These are phyloP conservation scores for Antigone vipio DNA, from an alignment of 2,113 vertebrate species.

Conservation along the genomic window DNA sequence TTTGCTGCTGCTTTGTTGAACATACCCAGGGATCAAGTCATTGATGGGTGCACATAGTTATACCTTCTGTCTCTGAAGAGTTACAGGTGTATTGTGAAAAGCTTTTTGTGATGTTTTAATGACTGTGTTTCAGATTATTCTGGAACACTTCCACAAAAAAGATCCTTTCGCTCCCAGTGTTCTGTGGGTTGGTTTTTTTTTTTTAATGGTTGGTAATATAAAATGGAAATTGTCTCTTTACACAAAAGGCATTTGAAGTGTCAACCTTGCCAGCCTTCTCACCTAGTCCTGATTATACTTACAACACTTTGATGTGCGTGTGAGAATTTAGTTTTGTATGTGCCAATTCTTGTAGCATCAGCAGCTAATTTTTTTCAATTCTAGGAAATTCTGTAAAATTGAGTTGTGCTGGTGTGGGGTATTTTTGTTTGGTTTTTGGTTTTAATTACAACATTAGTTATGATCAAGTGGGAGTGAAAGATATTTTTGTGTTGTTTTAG, in stretches of 20 bases:
- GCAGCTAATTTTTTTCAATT: neutral
- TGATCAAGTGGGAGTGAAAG: neutral
- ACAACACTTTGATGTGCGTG: fast-evolving
- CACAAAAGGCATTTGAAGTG: neutral
- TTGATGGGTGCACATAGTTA: neutral
- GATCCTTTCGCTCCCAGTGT: neutral
- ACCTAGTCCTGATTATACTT: neutral
- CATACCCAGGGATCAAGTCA: neutral
- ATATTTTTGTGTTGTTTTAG: neutral
- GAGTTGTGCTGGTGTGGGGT: neutral
- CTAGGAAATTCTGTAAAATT: neutral
- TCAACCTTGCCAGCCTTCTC: neutral
- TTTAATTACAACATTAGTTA: neutral
- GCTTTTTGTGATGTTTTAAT: neutral
- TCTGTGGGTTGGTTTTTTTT: neutral
- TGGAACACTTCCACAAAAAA: neutral
- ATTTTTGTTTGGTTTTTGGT: neutral
- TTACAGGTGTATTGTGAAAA: neutral
- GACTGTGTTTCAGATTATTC: neutral
- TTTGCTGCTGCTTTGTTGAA: neutral
- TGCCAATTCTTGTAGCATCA: neutral
- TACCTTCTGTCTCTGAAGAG: neutral
- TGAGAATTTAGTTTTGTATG: neutral
- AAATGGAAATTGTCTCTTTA: neutral
- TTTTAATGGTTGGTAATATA: neutral